phyloP scores from a whole-genome alignment of 2,113 vertebrate genomes.

The Chascanopsetta lugubris region DNA sequence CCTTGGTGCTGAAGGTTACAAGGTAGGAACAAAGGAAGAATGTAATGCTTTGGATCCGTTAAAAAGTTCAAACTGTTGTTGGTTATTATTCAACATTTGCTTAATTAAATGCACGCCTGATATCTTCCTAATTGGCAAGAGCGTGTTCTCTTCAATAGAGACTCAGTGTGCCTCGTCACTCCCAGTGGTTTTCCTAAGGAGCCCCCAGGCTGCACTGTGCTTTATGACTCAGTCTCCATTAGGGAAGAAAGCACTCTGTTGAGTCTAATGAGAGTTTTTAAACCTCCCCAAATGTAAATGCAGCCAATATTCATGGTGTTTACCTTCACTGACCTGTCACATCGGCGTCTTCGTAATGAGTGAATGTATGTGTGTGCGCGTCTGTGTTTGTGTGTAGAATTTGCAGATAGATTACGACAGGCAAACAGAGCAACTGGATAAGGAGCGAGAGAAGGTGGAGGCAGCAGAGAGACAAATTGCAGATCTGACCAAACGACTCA shows the following conservation, averaged over 20 bases:
- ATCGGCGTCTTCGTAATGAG: conserved; percentile 3
- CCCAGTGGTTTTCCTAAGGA: conserved; percentile 46
- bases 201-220: conserved; percentile 42
- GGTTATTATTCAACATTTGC: conserved; percentile 10
- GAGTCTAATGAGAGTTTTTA: conserved; percentile 66
- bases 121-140: conserved; percentile 38
- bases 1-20: conserved; percentile 93
- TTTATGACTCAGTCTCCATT: conserved; percentile 54
- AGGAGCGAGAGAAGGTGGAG: conserved; percentile 84
- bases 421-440: conserved; percentile 91
- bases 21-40: conserved; percentile 79
- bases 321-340: conserved; percentile 46
- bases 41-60: too few species aligned
- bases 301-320: conserved; percentile 53
- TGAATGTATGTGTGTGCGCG: conserved; percentile 23
- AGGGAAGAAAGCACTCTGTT: conserved; percentile 54
- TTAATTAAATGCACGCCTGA: conserved; percentile 12
- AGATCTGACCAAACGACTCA: conserved; percentile 88
- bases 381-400: conserved; percentile 81
- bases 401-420: conserved; percentile 92
- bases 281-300: conserved; percentile 30
- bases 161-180: conserved; percentile 2
- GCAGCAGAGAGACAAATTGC: conserved; percentile 86
- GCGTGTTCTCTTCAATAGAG: conserved; percentile 12
- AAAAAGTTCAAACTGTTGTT: neutral